Conservation (phyloP, 2,113 vertebrate species). For the Grantiella picta region DNA sequence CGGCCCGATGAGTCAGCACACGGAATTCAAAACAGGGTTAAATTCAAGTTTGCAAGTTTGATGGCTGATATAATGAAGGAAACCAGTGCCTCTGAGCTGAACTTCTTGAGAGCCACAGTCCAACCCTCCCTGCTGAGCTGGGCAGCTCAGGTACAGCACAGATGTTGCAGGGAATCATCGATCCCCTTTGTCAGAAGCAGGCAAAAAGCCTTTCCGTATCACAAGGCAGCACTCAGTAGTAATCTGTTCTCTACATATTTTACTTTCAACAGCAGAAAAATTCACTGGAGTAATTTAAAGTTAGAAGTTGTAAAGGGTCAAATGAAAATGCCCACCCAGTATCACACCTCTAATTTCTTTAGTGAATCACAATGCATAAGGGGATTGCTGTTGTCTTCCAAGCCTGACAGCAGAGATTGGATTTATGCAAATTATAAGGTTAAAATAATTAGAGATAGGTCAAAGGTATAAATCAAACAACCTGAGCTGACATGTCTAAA, state of each 20-base stretch:
- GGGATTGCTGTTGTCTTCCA: slow-evolving; percentile 49
- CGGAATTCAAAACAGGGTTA: neutral
- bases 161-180: neutral
- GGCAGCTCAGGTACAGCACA: neutral
- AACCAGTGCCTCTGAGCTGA: neutral
- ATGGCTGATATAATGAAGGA: neutral
- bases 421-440: slow-evolving; percentile 70
- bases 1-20: neutral
- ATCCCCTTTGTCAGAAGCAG: neutral
- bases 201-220: neutral
- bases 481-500: slow-evolving; percentile 48
- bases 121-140: neutral
- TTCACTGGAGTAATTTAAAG: slow-evolving; percentile 20
- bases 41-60: neutral
- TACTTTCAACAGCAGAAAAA: neutral
- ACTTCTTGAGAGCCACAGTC: neutral
- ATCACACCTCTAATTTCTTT: slow-evolving; percentile 53
- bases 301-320: slow-evolving; percentile 36
- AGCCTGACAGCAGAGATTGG: slow-evolving; percentile 62
- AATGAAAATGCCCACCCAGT: neutral
- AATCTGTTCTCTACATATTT: neutral
- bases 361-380: slow-evolving; percentile 31
- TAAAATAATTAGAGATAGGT: slow-evolving; percentile 71
- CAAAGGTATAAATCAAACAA: slow-evolving; percentile 65
- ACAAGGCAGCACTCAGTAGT: neutral